phyloP scores from a whole-genome alignment of 2,113 vertebrate genomes.

The Mus spicilegus region DNA sequence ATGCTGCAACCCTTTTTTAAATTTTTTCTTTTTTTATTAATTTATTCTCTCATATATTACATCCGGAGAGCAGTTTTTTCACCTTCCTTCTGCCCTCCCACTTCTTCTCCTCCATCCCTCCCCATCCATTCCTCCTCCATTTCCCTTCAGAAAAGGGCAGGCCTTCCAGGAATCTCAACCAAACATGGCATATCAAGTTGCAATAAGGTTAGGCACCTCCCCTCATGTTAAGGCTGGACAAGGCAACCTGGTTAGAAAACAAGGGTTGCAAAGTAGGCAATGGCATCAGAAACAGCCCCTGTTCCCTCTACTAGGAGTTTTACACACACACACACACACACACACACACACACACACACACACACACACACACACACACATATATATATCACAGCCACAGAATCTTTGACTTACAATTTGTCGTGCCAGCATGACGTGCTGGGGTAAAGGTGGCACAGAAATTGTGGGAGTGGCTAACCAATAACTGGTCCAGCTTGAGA shows the following conservation, averaged over 20 bases:
- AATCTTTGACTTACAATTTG: background rate
- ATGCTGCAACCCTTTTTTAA: background rate
- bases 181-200: background rate
- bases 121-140: background rate
- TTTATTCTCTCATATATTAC: background rate
- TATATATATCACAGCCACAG: background rate
- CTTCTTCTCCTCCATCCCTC: background rate
- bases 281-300: background rate
- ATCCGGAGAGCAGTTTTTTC: background rate
- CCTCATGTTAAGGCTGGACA: background rate
- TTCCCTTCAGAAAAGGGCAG: background rate
- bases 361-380: background rate
- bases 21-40: background rate
- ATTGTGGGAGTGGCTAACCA: background rate
- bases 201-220: background rate
- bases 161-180: background rate
- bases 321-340: no score
- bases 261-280: background rate
- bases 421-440: background rate
- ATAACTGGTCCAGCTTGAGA: background rate
- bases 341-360: no score
- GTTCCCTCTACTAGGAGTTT: background rate
- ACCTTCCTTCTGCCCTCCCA: background rate
- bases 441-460: background rate
- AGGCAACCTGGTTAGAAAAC: background rate